Conservation (phyloP, 2,113 vertebrate genomes). For the Notarius quadriscutis region DNA sequence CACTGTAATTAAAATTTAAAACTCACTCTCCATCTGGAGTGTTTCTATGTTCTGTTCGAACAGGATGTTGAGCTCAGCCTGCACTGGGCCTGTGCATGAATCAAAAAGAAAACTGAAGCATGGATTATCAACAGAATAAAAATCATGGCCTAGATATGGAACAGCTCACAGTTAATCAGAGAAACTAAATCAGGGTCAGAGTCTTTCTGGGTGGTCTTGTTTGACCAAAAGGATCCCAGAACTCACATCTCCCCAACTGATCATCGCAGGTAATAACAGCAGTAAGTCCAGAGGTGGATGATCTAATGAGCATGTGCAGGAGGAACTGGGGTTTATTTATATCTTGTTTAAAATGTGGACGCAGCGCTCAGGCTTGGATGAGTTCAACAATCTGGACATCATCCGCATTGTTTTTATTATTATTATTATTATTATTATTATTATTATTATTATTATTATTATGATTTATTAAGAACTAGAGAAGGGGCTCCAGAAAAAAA, state of each 20-base stretch:
- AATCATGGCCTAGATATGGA: not conserved
- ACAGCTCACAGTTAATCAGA: not conserved
- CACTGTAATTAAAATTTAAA: not conserved
- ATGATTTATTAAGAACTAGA: not conserved
- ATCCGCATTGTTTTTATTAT: constrained; percentile 11
- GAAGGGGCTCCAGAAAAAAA: not conserved
- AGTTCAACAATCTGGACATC: not conserved
- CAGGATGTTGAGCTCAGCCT: no score
- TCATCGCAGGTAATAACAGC: not conserved
- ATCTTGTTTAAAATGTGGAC: not conserved
- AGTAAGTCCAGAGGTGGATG: no score
- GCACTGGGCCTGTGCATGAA: not conserved
- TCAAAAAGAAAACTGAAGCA: not conserved
- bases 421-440: no score
- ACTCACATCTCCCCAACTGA: not conserved
- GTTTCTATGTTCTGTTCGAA: not conserved
- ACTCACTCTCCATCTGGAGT: not conserved
- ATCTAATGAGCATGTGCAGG: not conserved
- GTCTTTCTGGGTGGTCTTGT: not conserved
- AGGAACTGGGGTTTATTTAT: not conserved
- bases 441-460: no score
- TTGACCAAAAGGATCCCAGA: not conserved
- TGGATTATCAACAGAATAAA: not conserved
- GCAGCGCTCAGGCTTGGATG: not conserved
- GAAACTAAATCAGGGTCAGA: no score